Percentiles rank a stretch among this genome's conserved stretches.
Evolutionary conservation across 2,113 vertebrate species (phyloP).

Genomic region (Aphyosemion australe): DNA sequence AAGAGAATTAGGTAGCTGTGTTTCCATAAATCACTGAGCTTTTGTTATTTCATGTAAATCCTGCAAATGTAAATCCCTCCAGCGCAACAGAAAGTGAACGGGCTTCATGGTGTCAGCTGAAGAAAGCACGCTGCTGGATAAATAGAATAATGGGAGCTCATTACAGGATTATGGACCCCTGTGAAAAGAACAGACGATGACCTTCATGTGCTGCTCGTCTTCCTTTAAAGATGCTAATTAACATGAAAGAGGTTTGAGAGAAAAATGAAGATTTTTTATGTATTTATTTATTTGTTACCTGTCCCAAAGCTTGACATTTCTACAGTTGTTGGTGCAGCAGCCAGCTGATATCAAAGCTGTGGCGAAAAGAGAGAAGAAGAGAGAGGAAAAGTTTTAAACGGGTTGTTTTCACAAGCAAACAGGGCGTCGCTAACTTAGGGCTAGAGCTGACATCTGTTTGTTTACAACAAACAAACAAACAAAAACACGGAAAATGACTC

Average conservation of each 20-base stretch:
- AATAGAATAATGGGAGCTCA: conserved; percentile 50
- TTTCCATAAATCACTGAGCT: neutral
- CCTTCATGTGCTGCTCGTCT: conserved; percentile 41
- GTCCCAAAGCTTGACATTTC: conserved; percentile 83
- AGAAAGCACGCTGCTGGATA: conserved; percentile 6
- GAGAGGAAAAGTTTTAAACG: conserved; percentile 37
- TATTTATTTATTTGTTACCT: no score
- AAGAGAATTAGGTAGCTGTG: conserved; percentile 1
- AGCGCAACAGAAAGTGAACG: conserved; percentile 13
- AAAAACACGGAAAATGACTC: conserved; percentile 55
- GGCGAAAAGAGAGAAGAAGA: conserved; percentile 25
- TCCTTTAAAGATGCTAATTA: conserved; percentile 41
- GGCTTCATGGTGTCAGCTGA: conserved; percentile 11
- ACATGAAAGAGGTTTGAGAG: conserved; percentile 12
- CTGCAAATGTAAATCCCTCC: conserved; percentile 23
- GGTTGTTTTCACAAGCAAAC: conserved; percentile 35
- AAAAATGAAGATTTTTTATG: conserved; percentile 19
- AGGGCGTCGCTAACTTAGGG: conserved; percentile 40
- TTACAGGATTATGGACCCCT: conserved; percentile 53
- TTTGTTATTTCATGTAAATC: conserved; percentile 13
- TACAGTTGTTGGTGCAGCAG: conserved; percentile 82
- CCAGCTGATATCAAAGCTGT: conserved; percentile 81
- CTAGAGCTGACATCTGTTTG: conserved; percentile 64
- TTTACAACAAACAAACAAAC: conserved; percentile 7
- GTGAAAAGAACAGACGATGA: conserved; percentile 45